Conservation (phyloP, 2,888 invertebrate genomes). For the Cosmia pyralina region DNA sequence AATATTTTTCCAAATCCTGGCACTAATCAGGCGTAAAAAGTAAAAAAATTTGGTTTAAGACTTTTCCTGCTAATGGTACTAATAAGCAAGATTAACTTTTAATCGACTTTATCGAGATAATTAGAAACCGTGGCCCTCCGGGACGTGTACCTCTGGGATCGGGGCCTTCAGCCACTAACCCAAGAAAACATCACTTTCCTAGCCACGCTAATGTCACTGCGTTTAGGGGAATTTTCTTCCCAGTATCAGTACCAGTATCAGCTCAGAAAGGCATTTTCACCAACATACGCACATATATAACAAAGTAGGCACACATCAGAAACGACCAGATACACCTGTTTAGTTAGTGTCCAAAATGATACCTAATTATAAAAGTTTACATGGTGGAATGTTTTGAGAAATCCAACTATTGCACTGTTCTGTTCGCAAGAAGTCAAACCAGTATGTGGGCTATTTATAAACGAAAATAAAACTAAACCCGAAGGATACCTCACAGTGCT, state of each 20-base stretch:
- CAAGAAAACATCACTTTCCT: not conserved
- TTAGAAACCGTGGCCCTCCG: no score
- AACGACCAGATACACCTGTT: conserved; percentile 72
- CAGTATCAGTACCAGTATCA: no score
- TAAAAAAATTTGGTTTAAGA: no score
- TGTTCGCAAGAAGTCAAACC: conserved; percentile 60
- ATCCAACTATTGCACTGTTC: conserved; percentile 56
- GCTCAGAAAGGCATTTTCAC: not conserved
- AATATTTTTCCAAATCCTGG: no score
- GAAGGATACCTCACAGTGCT: conserved; percentile 59
- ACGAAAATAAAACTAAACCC: conserved; percentile 72
- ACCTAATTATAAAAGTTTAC: conserved; percentile 67
- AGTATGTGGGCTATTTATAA: conserved; percentile 74
- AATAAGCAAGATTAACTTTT: no score
- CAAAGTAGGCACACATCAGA: no score
- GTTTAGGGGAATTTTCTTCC: no score
- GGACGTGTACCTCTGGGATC: no score
- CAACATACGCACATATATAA: not conserved
- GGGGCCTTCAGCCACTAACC: no score
- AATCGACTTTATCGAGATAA: no score
- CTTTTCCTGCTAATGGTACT: no score
- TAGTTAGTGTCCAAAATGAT: conserved; percentile 61
- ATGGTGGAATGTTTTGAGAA: conserved; percentile 62
- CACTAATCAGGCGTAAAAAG: no score
- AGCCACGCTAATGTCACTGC: not conserved